These are phyloP conservation scores for Acanthacorydalis orientalis DNA, from an alignment of 2,888 invertebrate genomes.

Conservation along the genomic window DNA sequence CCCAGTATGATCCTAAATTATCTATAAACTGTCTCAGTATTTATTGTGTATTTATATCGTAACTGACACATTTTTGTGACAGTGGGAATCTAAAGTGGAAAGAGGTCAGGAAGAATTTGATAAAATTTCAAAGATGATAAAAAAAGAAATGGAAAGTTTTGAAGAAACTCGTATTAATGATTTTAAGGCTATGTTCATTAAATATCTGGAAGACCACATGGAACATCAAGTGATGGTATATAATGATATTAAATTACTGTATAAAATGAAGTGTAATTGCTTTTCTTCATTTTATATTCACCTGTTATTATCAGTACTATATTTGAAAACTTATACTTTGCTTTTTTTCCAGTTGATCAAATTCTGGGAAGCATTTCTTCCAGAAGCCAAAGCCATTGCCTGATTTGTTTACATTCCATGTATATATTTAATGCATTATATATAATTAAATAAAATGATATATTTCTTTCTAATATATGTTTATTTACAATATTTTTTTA, in stretches of 20 bases:
- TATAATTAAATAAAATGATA: background rate
- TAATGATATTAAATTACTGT: too few species aligned
- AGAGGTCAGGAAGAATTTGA: slow-evolving; percentile 93
- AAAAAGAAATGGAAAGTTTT: slow-evolving; percentile 85
- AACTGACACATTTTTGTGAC: slow-evolving; percentile 1
- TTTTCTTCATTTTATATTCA: too few species aligned
- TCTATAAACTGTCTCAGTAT: too few species aligned
- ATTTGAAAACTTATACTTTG: too few species aligned
- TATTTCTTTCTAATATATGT: too few species aligned
- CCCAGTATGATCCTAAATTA: too few species aligned
- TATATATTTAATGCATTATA: background rate
- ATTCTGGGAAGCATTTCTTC: slow-evolving; percentile 92
- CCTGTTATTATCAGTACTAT: too few species aligned
- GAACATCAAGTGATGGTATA: slow-evolving; percentile 83
- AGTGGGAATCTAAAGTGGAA: slow-evolving; percentile 96
- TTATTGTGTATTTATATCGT: too few species aligned
- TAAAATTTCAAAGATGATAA: slow-evolving; percentile 83
- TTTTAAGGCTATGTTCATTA: slow-evolving; percentile 75
- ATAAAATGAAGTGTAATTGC: too few species aligned
- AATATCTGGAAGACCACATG: slow-evolving; percentile 86
- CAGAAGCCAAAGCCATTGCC: slow-evolving; percentile 85
- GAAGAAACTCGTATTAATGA: slow-evolving; percentile 77
- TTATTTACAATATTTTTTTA: too few species aligned
- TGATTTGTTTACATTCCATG: slow-evolving; percentile 30
- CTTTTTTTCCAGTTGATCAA: slow-evolving; percentile 64